These are phyloP conservation scores for Sinhomidia bicolor DNA, from an alignment of 2,888 invertebrate species.

Conservation along the genomic window DNA sequence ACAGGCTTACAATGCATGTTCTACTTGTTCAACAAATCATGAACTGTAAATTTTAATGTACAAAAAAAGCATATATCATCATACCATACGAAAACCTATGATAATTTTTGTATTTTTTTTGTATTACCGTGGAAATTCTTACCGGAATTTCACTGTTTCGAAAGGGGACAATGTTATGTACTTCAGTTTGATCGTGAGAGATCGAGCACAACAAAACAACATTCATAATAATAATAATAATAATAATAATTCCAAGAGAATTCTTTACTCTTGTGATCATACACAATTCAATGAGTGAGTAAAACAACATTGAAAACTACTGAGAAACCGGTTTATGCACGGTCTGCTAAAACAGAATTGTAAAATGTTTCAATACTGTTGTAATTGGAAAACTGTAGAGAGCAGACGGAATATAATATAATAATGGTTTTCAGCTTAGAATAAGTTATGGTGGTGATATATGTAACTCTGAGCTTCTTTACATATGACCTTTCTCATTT, in stretches of 20 bases:
- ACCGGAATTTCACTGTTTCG: not conserved
- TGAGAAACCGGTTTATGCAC: slow-evolving; percentile 41
- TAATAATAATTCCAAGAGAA: not conserved
- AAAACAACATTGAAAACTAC: slow-evolving; percentile 11
- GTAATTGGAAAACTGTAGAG: not conserved
- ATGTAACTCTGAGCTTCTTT: slow-evolving; percentile 6
- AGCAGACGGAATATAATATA: not conserved
- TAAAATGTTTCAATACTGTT: not conserved
- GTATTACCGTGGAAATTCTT: not conserved
- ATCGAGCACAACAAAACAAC: slow-evolving; percentile 10
- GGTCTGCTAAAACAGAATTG: slow-evolving; percentile 13
- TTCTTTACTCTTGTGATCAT: not conserved
- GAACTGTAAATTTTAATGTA: slow-evolving; percentile 6
- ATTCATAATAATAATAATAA: too few species aligned
- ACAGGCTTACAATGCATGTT: not conserved
- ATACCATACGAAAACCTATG: too few species aligned
- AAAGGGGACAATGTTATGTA: not conserved
- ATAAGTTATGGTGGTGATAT: slow-evolving; percentile 22
- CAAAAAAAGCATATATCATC: too few species aligned
- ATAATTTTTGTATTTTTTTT: not conserved
- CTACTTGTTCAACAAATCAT: slow-evolving; percentile 8
- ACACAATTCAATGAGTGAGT: not conserved
- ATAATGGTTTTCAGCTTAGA: not conserved
- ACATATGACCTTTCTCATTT: not conserved
- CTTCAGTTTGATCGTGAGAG: slow-evolving; percentile 9